A percentile compares a stretch with the other conserved stretches of the same genome.
phyloP scores from a whole-genome alignment of 37 sponge, comb jelly and placozoan genomes.

The Aplysina aerophoba region DNA sequence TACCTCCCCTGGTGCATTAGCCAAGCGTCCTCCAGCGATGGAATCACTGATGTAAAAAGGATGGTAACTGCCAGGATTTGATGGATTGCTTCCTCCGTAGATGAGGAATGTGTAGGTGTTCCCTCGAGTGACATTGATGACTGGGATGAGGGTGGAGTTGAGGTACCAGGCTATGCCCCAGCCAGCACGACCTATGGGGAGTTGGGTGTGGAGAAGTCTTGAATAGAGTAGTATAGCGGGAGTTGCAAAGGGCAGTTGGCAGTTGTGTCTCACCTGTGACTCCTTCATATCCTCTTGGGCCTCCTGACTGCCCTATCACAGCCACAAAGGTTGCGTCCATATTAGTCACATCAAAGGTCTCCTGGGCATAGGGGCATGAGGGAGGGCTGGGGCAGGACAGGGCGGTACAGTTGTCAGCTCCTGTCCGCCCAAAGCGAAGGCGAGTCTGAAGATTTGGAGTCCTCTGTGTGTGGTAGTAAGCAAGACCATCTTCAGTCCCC shows the following conservation, averaged over 20 bases:
- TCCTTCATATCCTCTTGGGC: constrained; percentile 51
- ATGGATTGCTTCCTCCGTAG: constrained; percentile 13
- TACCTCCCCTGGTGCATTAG: background rate
- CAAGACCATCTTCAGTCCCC: background rate
- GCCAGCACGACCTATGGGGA: background rate
- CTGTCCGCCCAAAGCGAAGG: background rate
- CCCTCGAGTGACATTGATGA: constrained; percentile 26
- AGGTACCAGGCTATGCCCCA: constrained; percentile 45
- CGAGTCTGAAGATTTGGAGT: background rate
- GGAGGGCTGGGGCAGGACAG: background rate
- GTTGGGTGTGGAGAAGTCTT: too few relatives aligned
- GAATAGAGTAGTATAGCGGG: background rate
- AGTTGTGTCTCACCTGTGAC: constrained; percentile 65
- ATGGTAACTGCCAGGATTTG: background rate
- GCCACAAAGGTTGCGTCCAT: constrained; percentile 33
- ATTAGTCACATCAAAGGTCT: constrained; percentile 3
- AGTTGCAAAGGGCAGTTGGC: too few relatives aligned
- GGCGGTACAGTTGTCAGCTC: constrained; percentile 11
- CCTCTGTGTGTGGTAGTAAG: background rate
- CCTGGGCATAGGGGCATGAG: background rate
- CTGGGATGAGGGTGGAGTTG: constrained; percentile 40
- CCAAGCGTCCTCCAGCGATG: background rate
- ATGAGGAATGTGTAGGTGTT: constrained; percentile 21
- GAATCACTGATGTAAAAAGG: constrained; percentile 39
- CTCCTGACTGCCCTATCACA: constrained; percentile 60